Percentiles rank a stretch among this genome's conserved stretches.
phyloP scores from a whole-genome alignment of 1,140 invertebrate genomes.

The Drosophila eugracilis region DNA sequence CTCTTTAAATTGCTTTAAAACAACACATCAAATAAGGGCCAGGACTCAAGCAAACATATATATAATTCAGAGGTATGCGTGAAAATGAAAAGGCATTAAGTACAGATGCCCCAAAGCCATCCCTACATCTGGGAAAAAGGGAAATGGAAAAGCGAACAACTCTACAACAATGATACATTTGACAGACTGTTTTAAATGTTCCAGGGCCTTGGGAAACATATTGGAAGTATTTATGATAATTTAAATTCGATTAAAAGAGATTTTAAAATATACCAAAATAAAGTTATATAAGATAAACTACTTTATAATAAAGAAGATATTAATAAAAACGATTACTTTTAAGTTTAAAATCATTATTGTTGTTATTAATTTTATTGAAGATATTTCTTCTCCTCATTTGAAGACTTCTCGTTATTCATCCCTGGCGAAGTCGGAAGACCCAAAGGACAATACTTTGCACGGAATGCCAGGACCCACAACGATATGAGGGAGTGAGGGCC shows the following conservation, averaged over 20 bases:
- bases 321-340: no score
- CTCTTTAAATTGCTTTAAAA: constrained; percentile 71
- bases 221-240: not conserved
- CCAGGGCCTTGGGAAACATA: constrained; percentile 14
- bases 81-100: constrained; percentile 60
- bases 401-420: constrained; percentile 28
- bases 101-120: constrained; percentile 32
- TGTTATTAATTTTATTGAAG: no score
- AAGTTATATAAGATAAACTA: no score
- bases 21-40: constrained; percentile 44
- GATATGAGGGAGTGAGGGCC: constrained; percentile 8
- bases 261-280: no score
- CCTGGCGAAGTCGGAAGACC: constrained; percentile 39
- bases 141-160: constrained; percentile 42
- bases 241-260: no score
- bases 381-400: no score
- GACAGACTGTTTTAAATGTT: constrained; percentile 35
- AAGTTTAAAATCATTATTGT: no score
- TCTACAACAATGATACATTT: constrained; percentile 63
- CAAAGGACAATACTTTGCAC: constrained; percentile 64
- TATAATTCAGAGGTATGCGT: constrained; percentile 61
- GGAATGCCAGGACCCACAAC: constrained; percentile 41
- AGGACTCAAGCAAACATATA: constrained; percentile 18
- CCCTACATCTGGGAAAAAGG: constrained; percentile 1
- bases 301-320: no score